Conservation (phyloP, 2,797 vertebrate genomes). For the Enteromius argenteus region DNA sequence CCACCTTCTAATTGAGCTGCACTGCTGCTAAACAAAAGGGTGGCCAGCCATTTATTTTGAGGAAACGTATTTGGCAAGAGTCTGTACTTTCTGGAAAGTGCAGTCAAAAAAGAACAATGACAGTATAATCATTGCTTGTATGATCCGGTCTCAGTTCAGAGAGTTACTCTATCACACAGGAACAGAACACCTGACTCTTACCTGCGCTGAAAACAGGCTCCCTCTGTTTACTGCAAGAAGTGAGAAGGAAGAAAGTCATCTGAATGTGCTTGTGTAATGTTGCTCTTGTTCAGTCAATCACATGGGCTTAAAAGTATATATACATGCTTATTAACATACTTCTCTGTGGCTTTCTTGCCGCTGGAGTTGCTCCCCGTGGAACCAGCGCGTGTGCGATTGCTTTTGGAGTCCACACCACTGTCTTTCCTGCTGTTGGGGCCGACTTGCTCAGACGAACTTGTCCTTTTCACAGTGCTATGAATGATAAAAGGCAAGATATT, state of each 20-base stretch:
- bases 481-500: slow-evolving; percentile 29
- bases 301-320: background rate
- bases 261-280: slow-evolving; percentile 24
- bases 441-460: slow-evolving; percentile 92
- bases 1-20: slow-evolving; percentile 1
- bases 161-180: background rate
- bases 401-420: slow-evolving; percentile 87
- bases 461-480: slow-evolving; percentile 91
- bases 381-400: slow-evolving; percentile 88
- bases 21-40: background rate
- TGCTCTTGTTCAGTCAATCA: background rate
- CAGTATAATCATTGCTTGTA: background rate
- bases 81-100: slow-evolving; percentile 14
- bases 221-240: slow-evolving; percentile 92
- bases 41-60: slow-evolving; percentile 21
- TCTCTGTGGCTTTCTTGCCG: slow-evolving; percentile 91
- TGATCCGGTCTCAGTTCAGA: slow-evolving; percentile 35
- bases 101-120: background rate
- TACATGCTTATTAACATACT: slow-evolving; percentile 71
- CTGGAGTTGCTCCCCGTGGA: slow-evolving; percentile 96
- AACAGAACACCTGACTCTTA: slow-evolving; percentile 73
- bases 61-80: slow-evolving; percentile 4
- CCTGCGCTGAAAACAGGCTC: slow-evolving; percentile 97
- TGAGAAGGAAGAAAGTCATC: slow-evolving; percentile 50
- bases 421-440: slow-evolving; percentile 89